A percentile compares a stretch with the other conserved stretches of the same genome.
phyloP scores from a whole-genome alignment of 2,888 invertebrate genomes.

The Halictus quadricinctus region DNA sequence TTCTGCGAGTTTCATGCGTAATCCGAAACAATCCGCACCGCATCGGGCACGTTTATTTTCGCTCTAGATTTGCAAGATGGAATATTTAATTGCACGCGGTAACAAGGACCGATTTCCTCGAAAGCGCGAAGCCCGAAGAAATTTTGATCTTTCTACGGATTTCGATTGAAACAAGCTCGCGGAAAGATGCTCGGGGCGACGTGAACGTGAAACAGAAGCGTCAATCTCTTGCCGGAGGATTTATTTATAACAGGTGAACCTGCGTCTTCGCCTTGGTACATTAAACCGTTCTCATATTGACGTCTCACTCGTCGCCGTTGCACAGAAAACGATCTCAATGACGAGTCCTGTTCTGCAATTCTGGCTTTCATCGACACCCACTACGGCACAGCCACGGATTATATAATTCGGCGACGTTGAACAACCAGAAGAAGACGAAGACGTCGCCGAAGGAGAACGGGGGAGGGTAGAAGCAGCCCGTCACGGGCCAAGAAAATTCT shows the following conservation, averaged over 20 bases:
- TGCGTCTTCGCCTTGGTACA: conserved; percentile 40
- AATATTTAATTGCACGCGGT: too few relatives aligned
- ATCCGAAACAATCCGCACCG: background rate
- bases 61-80: background rate
- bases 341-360: conserved; percentile 58
- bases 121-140: background rate
- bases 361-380: conserved; percentile 69
- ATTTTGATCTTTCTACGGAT: background rate
- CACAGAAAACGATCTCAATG: conserved; percentile 58
- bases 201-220: conserved; percentile 47
- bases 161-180: background rate
- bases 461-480: conserved; percentile 23
- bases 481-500: conserved; percentile 54
- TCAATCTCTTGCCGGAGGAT: conserved; percentile 48
- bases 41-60: background rate
- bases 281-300: conserved; percentile 50
- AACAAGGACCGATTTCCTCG: too few relatives aligned
- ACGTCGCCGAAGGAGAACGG: conserved; percentile 27
- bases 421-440: conserved; percentile 15
- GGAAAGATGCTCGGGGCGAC: background rate
- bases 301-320: conserved; percentile 46
- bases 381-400: conserved; percentile 52
- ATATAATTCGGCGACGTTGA: conserved; percentile 56
- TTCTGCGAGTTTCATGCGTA: background rate
- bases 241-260: conserved; percentile 56